These are phyloP conservation scores for Naso thynnoides DNA, from an alignment of 2,797 vertebrate genomes.

Conservation along the genomic window DNA sequence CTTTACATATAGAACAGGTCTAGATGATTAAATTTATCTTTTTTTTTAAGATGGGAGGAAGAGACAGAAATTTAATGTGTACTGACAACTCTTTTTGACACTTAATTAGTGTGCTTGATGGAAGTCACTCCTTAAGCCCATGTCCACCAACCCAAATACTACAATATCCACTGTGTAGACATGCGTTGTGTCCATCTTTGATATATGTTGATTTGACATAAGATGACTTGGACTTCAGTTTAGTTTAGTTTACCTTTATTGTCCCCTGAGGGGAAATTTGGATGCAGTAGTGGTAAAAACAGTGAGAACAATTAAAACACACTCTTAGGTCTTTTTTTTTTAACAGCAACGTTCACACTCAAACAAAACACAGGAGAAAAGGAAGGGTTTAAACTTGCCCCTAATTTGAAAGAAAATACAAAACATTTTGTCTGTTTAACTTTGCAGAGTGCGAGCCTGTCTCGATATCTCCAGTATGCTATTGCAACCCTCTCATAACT, in stretches of 20 bases:
- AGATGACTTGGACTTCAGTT: no score
- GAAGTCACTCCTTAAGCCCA: conserved; percentile 1
- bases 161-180: neutral
- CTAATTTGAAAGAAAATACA: neutral
- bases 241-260: no score
- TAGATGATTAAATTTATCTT: no score
- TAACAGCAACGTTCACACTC: neutral
- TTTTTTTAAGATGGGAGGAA: no score
- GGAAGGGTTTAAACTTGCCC: neutral
- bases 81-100: conserved; percentile 4
- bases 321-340: neutral
- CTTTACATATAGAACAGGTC: no score
- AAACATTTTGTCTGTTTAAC: neutral
- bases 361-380: neutral
- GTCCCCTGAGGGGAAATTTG: no score
- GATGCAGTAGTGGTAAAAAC: no score
- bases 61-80: conserved; percentile 10
- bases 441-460: neutral
- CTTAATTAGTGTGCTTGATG: conserved; percentile 21
- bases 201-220: neutral
- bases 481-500: neutral
- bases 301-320: no score
- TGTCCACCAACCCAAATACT: conserved; percentile 4
- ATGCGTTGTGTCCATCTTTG: neutral
- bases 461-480: neutral